Evolutionary conservation across 2,888 invertebrate species (phyloP), one percentile per base, ranked within the genome.

Genomic region (Eupelmus urozonus): DNA sequence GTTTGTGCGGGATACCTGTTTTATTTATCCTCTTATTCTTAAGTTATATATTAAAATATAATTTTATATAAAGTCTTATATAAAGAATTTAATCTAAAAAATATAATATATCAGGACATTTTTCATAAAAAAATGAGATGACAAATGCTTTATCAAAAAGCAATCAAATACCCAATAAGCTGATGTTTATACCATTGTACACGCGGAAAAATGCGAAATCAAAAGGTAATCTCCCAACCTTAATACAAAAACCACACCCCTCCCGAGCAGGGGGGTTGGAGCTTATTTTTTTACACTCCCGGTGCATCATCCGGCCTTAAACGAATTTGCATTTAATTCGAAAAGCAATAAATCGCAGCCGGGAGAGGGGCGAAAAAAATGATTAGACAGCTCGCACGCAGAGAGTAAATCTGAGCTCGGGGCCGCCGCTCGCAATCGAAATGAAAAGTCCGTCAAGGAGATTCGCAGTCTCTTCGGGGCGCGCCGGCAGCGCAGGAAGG

Each of bases 361-460:
- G 20, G 51, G 49, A 16, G 40, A 7, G 7, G 25, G 2, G 27
- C 9, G 63, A 16, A 45, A 45, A 45, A 60, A 59, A 59, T 72
- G 51, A 72, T 57, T 51, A 27, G 59, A 40, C 51, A 67, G 27
- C 23, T 51, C 45, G 57, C 29, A n/a, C n/a, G 18, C 63, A 5
- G 13, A 65, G n/a, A 51, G 42, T 77, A 66, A 55, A 78, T 70
- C 55, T 55, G 34, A 0, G 20, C 25, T n/a, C n/a, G n/a, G n/a
- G n/a, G n/a, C n/a, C n/a, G n/a, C n/a, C n/a, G 1, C 45, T 1
- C 29, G 40, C 20, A 29, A 34, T 62, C 57, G 59, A 40, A 63
- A 74, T 69, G 69, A 74, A 74, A 73, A 78, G 69, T 78, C 69
- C 78, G 78, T 69, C 62, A 27, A 69, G 62, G 49, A 74, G 55